Base-by-base conservation (phyloP, 30 jellyfish, hydroid and myxozoan genomes). In the Turritopsis dohrnii region DNA sequence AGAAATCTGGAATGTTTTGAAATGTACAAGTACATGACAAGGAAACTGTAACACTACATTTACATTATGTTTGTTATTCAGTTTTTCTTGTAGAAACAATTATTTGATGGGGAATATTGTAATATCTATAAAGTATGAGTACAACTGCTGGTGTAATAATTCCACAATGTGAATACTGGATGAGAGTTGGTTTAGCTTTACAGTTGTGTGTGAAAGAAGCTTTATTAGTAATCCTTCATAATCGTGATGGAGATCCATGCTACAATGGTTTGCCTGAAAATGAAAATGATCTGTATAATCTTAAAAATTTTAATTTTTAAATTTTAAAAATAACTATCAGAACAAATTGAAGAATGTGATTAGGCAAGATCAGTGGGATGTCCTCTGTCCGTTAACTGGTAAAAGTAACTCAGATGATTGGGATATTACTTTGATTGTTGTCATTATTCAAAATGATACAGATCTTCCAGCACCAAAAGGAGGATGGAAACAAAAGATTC, bases 401-500 rank as follows among this genome's bases (percentile, higher is more conserved):
- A 69, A 69, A 69, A n/a, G 31, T n/a, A 69, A 69, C 77, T 23
- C 77, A 69, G 19, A 69, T 23, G 23, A 69, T 69, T 69, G 77
- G 77, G 77, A 69, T 69, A 69, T 69, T 9, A 69, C 77, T n/a
- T 0, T 69, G 77, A 69, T 19, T 0, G 30, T 69, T 69, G 30
- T 69, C 77, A 21, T 69, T 69, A 69, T 69, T 9, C 30, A 27
- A n/a, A 7, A 69, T 21, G 77, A 69, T 7, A 19, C 22, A 69
- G 19, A 69, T 7, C 1, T 69, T 27, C 30, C 77, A n/a, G 22
- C 77, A n/a, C 77, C 77, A 0, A 23, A 69, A 16, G 77, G 77
- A n/a, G 77, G 77, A 7, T 69, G 77, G 77, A 69, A 69, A 1
- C 77, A 69, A 69, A 69, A 69, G 77, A 27, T 69, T 7, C 77